phyloP scores from a whole-genome alignment of 2,113 vertebrate genomes.

The Larimichthys polyactis region DNA sequence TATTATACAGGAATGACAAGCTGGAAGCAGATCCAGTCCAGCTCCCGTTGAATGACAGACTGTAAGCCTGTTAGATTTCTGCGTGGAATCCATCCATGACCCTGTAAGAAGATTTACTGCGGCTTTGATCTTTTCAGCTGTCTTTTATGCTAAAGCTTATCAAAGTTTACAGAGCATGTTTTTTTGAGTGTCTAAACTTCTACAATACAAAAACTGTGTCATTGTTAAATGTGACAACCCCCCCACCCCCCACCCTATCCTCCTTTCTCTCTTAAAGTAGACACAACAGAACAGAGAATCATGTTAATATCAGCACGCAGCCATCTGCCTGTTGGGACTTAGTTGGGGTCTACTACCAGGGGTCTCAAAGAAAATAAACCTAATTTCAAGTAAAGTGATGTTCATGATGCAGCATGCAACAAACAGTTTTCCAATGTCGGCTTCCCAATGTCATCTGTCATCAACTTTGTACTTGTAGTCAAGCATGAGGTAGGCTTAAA shows the following conservation, averaged over 20 bases:
- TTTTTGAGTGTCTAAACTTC: not conserved
- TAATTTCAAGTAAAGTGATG: not conserved
- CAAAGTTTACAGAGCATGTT: slow-evolving; percentile 20
- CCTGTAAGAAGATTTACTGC: slow-evolving; percentile 65
- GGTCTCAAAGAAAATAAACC: not conserved
- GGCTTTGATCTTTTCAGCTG: slow-evolving; percentile 39
- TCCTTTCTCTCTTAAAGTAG: too few relatives aligned
- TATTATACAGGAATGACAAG: slow-evolving; percentile 23
- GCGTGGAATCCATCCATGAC: slow-evolving; percentile 69
- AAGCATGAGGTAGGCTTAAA: not conserved
- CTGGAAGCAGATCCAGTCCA: slow-evolving; percentile 18
- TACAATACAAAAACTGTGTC: not conserved
- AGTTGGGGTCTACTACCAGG: not conserved
- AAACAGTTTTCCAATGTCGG: not conserved
- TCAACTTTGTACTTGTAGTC: not conserved
- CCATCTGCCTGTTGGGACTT: not conserved
- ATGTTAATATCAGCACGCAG: not conserved
- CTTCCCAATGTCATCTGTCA: not conserved
- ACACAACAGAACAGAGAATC: not conserved
- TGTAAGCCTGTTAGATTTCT: slow-evolving; percentile 61
- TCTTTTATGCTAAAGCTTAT: slow-evolving; percentile 26
- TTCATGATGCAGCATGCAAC: not conserved
- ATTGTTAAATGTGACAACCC: not conserved
- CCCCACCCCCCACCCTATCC: too few relatives aligned
- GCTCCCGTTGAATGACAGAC: slow-evolving; percentile 34